Percentiles rank a stretch among this genome's conserved stretches.
These are phyloP conservation scores for Microcebus jonahi DNA, from an alignment of 2,113 vertebrate genomes.

Conservation along the genomic window DNA sequence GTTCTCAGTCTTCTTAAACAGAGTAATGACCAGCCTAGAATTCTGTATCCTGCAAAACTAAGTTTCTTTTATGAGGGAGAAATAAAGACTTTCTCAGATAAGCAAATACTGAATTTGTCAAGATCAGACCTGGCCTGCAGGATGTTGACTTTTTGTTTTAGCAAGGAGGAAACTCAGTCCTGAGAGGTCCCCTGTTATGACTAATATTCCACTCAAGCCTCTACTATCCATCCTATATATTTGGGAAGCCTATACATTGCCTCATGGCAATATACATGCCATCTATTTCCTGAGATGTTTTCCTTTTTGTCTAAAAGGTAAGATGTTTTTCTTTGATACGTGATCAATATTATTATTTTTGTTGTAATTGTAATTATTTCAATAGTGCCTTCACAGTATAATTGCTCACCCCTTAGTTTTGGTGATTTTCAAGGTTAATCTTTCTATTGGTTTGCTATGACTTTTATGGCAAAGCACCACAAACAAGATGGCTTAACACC, in stretches of 20 bases:
- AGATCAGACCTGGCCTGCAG: no score
- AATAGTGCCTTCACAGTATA: rapidly evolving
- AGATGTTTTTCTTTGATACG: background rate
- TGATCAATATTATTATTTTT: background rate
- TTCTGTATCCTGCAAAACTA: no score
- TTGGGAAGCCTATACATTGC: background rate
- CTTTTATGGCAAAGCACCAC: background rate
- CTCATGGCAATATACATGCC: background rate
- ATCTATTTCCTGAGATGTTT: background rate
- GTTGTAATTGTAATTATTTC: no score
- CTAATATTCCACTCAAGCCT: background rate
- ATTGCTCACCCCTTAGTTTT: background rate
- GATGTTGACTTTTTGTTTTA: background rate
- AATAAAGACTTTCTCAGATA: no score
- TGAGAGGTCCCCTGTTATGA: background rate
- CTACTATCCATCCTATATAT: background rate
- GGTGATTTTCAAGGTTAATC: background rate
- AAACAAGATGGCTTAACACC: background rate
- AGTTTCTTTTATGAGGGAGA: no score
- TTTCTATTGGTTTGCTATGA: background rate
- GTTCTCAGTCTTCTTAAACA: no score
- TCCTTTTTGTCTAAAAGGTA: background rate
- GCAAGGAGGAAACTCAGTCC: background rate
- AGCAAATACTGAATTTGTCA: no score
- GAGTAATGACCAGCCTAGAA: no score